Base-by-base conservation (phyloP, 2,888 invertebrate genomes). In the Corythucha ciliata region DNA sequence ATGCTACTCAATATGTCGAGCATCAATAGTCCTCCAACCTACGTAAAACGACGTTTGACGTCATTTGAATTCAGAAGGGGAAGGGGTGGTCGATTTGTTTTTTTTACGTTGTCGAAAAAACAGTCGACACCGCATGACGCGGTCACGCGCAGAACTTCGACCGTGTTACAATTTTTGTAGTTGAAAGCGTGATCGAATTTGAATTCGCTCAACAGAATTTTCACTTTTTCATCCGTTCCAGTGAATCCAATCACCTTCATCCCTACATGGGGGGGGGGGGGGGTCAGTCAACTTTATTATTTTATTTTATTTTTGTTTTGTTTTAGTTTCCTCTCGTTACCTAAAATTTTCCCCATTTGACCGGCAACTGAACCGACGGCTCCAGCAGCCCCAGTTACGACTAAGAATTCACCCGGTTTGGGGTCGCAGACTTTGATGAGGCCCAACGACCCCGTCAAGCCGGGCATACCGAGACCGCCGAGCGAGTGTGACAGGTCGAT, bases 51-150 rank as follows among this genome's bases (percentile, higher is more conserved):
- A n/a, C n/a, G n/a, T n/a, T n/a, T n/a, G n/a, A n/a, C n/a, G n/a
- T n/a, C n/a, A n/a, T n/a, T n/a, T n/a, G n/a, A n/a, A n/a, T n/a
- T n/a, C n/a, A n/a, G n/a, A n/a, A n/a, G n/a, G n/a, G n/a, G n/a
- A n/a, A n/a, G n/a, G n/a, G n/a, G n/a, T n/a, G n/a, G n/a, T n/a
- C n/a, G n/a, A n/a, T n/a, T n/a, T n/a, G n/a, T n/a, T n/a, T n/a
- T n/a, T n/a, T n/a, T n/a, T n/a, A n/a, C 84, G 66, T 83, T 84
- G 64, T 85, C 85, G 63, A 83, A 84, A 62, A 80, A 84, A 62
- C 81, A 80, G 63, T 85, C 82, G 0, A 84, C 67, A 2, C 83
- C 83, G 12, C 79, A 69, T 0, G 83, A 80, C 10, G 81, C 80
- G 46, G 68, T 70, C 64, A 76, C 69, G 56, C 73, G 73, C 10